These are phyloP conservation scores for Percopsis transmontana DNA, from an alignment of 2,113 vertebrate genomes.

Conservation along the genomic window DNA sequence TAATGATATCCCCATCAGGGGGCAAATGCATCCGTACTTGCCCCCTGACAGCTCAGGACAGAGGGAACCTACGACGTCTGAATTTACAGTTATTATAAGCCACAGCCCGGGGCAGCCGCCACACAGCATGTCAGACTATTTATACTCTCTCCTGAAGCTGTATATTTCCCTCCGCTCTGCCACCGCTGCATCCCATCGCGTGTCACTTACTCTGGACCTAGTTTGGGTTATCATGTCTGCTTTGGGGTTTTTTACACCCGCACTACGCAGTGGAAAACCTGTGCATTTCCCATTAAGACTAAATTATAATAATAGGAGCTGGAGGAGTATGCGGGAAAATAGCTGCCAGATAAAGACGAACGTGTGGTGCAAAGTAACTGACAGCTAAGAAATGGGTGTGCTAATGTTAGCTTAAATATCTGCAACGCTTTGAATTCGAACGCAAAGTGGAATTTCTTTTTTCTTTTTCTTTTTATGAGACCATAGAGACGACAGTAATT, in stretches of 20 bases:
- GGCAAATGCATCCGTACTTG: conserved; percentile 67
- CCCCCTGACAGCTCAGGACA: conserved; percentile 57
- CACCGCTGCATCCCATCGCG: conserved; percentile 56
- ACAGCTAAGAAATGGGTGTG: conserved; percentile 35
- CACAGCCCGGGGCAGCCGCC: conserved; percentile 61
- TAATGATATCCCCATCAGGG: conserved; percentile 68
- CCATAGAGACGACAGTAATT: conserved; percentile 31
- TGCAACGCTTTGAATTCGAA: conserved; percentile 3
- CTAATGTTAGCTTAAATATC: background rate
- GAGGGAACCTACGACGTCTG: conserved; percentile 64
- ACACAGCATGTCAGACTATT: conserved; percentile 65
- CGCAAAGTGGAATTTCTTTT: conserved; percentile 2
- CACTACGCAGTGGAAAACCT: conserved; percentile 60
- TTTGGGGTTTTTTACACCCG: conserved; percentile 57
- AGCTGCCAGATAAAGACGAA: conserved; percentile 35
- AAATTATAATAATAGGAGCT: conserved; percentile 40
- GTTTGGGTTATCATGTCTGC: conserved; percentile 63
- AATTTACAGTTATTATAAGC: conserved; percentile 75
- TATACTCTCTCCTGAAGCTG: conserved; percentile 58
- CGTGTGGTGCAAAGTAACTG: conserved; percentile 38
- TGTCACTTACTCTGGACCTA: conserved; percentile 63
- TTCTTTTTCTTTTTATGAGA: background rate
- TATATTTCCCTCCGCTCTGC: conserved; percentile 44
- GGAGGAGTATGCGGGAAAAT: conserved; percentile 44
- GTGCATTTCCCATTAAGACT: conserved; percentile 57